phyloP scores from a whole-genome alignment of 2,888 invertebrate species.

The Eristalis intricaria region DNA sequence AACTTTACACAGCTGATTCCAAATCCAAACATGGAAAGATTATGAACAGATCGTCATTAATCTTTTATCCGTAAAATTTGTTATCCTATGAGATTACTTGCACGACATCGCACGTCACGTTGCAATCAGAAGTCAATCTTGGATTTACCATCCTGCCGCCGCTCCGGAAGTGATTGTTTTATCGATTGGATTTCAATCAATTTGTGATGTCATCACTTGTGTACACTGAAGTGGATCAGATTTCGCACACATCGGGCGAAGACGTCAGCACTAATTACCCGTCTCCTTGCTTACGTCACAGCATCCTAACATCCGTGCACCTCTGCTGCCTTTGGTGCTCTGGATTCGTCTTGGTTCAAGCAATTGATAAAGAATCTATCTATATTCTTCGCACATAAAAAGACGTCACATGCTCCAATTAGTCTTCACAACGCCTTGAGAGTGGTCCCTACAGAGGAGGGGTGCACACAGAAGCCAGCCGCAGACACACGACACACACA shows the following conservation, averaged over 20 bases:
- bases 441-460: slow-evolving; percentile 27
- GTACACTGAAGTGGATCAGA: background rate
- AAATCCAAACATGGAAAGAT: no score
- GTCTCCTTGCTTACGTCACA: no score
- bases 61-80: no score
- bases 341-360: background rate
- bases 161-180: no score
- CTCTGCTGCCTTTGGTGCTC: background rate
- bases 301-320: no score
- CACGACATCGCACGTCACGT: no score
- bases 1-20: no score
- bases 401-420: slow-evolving; percentile 59
- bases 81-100: no score
- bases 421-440: slow-evolving; percentile 41
- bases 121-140: no score
- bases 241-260: background rate
- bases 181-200: background rate
- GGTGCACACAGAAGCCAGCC: slow-evolving; percentile 24
- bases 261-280: background rate
- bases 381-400: slow-evolving; percentile 31
- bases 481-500: background rate
- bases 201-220: background rate
- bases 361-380: background rate
- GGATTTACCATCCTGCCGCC: no score
- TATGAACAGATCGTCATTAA: no score